phyloP scores from a whole-genome alignment of 2,113 vertebrate species.

The Hystrix brachyura region DNA sequence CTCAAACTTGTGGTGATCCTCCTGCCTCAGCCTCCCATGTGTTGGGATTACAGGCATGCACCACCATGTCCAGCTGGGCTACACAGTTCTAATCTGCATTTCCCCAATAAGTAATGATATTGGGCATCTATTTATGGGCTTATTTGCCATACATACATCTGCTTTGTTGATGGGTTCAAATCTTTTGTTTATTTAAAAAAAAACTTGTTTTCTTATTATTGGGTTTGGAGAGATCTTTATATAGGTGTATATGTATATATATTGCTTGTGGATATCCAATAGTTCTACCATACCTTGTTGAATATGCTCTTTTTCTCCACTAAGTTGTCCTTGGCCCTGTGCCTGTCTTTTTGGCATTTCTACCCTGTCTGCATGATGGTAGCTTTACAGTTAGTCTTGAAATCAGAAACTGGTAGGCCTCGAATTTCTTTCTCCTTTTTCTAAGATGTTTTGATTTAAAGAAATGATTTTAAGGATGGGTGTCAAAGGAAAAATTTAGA shows the following conservation, averaged over 20 bases:
- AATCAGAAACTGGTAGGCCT: background rate
- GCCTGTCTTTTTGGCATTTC: background rate
- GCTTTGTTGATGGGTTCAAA: background rate
- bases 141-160: background rate
- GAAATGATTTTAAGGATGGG: background rate
- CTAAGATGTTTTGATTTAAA: conserved; percentile 38
- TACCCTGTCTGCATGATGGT: background rate
- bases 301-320: background rate
- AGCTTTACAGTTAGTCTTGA: conserved; percentile 16
- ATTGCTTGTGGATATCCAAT: background rate
- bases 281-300: background rate
- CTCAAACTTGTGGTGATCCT: too few relatives aligned
- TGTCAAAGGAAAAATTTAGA: background rate
- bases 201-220: background rate
- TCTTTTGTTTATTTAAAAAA: background rate
- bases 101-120: background rate
- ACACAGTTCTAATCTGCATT: background rate
- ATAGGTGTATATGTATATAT: too few relatives aligned
- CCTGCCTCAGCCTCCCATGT: too few relatives aligned
- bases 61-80: too few relatives aligned
- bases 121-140: background rate
- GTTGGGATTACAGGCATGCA: too few relatives aligned
- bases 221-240: background rate
- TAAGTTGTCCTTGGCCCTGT: background rate
- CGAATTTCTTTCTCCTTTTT: background rate